Conservation (phyloP, 2,888 invertebrate species). For the Bombyx huttoni region DNA sequence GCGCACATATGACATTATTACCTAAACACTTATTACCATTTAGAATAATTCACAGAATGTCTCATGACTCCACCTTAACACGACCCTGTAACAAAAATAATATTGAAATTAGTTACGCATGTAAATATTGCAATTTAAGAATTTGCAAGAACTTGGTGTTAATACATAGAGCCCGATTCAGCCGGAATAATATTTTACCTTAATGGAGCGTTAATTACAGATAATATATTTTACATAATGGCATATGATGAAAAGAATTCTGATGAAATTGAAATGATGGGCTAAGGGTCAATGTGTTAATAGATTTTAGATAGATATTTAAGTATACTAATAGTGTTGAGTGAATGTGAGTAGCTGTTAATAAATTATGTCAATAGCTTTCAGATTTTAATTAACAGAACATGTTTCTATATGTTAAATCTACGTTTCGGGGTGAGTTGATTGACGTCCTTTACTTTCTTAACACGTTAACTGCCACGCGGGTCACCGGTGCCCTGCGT, state of each 20-base stretch:
- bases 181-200: neutral
- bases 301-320: too few species aligned
- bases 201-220: neutral
- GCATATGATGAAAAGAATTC: neutral
- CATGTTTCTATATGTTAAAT: too few species aligned
- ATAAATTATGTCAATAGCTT: too few species aligned
- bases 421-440: too few species aligned
- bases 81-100: constrained; percentile 32
- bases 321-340: too few species aligned
- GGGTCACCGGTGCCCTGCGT: too few species aligned
- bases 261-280: neutral
- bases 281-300: neutral
- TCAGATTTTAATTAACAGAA: too few species aligned
- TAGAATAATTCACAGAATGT: constrained; percentile 20
- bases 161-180: neutral
- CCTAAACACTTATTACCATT: constrained; percentile 28
- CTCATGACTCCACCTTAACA: constrained; percentile 19
- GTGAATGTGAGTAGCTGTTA: too few species aligned
- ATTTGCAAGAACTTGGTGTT: neutral
- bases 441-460: too few species aligned
- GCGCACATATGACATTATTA: constrained; percentile 22
- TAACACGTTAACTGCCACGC: too few species aligned
- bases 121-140: constrained; percentile 9
- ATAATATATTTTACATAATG: neutral
- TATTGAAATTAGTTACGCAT: constrained; percentile 13